These are phyloP conservation scores for Onthophagus taurus DNA, from an alignment of 1,140 invertebrate species.

Conservation along the genomic window DNA sequence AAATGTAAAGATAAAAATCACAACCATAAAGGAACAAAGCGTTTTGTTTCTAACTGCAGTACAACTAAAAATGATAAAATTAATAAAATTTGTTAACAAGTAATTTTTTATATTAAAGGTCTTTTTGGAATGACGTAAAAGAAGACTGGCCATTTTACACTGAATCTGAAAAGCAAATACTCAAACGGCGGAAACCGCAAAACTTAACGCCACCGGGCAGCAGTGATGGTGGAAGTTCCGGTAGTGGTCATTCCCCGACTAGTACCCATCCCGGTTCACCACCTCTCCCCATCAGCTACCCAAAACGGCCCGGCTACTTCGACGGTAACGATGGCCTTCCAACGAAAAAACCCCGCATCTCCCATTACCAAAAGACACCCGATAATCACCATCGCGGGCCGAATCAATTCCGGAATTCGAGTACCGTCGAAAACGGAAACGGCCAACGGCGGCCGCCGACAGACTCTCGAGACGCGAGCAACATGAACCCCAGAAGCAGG, in stretches of 20 bases:
- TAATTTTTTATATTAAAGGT: too few species aligned
- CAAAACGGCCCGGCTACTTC: conserved; percentile 46
- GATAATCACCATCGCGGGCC: conserved; percentile 19
- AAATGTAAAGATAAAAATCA: too few species aligned
- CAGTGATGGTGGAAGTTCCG: conserved; percentile 63
- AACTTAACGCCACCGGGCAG: conserved; percentile 79
- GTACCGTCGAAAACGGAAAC: conserved; percentile 30
- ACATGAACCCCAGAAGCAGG: conserved; percentile 36
- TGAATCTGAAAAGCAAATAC: conserved; percentile 74
- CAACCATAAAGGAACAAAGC: too few species aligned
- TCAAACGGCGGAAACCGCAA: conserved; percentile 81
- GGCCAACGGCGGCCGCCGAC: conserved; percentile 31
- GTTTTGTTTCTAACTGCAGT: too few species aligned
- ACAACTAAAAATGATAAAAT: too few species aligned
- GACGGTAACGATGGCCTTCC: conserved; percentile 52
- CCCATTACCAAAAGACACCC: conserved; percentile 55
- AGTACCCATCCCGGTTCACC: conserved; percentile 57
- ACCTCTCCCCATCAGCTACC: conserved; percentile 39
- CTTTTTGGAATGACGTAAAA: conserved; percentile 85
- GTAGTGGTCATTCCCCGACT: conserved; percentile 59
- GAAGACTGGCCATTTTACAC: conserved; percentile 91
- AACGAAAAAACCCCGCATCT: conserved; percentile 71
- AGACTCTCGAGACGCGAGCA: conserved; percentile 36
- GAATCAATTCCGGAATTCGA: too few species aligned
- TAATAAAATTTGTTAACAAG: too few species aligned